phyloP scores from a whole-genome alignment of 2,113 vertebrate genomes.

The Pterocles gutturalis region DNA sequence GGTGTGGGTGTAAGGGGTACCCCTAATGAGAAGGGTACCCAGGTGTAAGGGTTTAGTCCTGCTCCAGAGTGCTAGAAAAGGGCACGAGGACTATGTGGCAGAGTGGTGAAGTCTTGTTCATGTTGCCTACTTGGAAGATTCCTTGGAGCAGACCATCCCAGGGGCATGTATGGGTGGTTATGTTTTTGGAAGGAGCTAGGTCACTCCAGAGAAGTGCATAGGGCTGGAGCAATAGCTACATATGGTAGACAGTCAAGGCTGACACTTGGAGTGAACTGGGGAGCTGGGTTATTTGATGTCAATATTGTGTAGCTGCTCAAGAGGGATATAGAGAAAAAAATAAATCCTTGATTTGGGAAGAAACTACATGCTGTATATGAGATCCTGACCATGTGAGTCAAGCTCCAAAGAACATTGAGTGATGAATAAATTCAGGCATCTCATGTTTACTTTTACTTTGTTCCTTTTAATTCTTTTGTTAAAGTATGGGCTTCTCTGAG shows the following conservation, averaged over 20 bases:
- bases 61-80: not conserved
- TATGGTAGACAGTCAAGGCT: not conserved
- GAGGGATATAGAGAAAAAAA: not conserved
- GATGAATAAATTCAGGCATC: not conserved
- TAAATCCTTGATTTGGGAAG: not conserved
- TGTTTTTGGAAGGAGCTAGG: not conserved
- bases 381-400: not conserved
- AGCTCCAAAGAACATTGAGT: not conserved
- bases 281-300: not conserved
- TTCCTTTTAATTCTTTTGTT: not conserved
- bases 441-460: not conserved
- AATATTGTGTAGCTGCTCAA: not conserved
- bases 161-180: not conserved
- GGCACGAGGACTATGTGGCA: not conserved
- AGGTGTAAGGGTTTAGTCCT: not conserved
- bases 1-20: not conserved
- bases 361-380: not conserved
- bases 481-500: not conserved
- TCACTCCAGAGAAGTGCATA: not conserved
- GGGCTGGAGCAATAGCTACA: not conserved
- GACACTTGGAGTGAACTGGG: not conserved
- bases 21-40: not conserved
- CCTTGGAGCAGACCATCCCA: too few relatives aligned
- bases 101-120: not conserved
- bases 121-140: not conserved